Evolutionary conservation across 2,797 vertebrate genomes (phyloP), one percentile per base, ranked within the genome.

Genomic region (Sebastes iracundus): DNA sequence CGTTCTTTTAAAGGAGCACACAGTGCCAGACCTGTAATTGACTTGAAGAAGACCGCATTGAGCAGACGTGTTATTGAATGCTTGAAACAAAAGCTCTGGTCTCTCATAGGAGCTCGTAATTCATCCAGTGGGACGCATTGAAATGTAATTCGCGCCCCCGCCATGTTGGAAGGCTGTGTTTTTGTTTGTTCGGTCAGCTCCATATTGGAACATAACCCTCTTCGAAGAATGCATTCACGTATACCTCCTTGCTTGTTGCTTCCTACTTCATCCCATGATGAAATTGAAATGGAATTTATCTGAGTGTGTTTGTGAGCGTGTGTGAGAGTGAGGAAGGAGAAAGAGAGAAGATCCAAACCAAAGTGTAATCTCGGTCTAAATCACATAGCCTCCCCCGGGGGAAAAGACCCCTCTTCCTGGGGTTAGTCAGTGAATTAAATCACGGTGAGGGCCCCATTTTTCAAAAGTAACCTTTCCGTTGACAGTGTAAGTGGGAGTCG

Each of bases 361-460:
- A 94, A 88, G 93, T 88, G 87, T 89, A 95, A 95, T 95, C 94
- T 95, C 77, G 66, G 86, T 92, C 91, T 94, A 87, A 92, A 95
- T 95, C 93, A 79, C 84, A 77, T 58, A 23, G 77, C 63, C 75
- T 88, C 77, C 91, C 86, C 86, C 6, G 6, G 5, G 82, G 83
- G 91, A 68, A 82, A 82, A 89, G 74, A 79, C 86, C 88, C 83
- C 72, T 89, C 87, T 93, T 92, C 85, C 80, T 75, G 86, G 80
- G 92, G 92, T 92, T 90, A 94, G 88, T 92, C 92, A 94, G 92
- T 94, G 92, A 94, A 95, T 95, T 94, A 93, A 94, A 95, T 93
- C 92, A 89, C 64, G 35, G 85, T 61, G 82, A 90, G 79, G 90
- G 89, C 75, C 92, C 92, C 92, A 94, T 94, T 94, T 92, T 93